Base-by-base conservation (phyloP, 2,113 vertebrate genomes). In the Apistogramma diplotaenia region DNA sequence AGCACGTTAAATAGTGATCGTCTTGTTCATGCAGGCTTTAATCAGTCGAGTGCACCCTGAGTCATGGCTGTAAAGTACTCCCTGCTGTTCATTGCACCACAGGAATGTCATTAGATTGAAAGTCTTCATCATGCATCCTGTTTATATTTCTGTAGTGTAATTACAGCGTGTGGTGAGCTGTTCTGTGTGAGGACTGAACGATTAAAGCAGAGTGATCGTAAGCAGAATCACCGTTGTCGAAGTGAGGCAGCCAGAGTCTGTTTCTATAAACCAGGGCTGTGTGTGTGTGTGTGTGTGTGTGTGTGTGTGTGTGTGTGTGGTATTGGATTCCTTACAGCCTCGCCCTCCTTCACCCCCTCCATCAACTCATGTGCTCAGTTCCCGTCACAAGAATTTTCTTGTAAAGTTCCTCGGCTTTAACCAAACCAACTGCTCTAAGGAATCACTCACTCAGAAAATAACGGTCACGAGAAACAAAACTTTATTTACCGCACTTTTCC, bases 91-190 rank as follows among this genome's bases (percentile, higher is more conserved):
- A 8, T 27, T 27, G 53, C 12, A 15, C 89, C 88, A 57, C 91
- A 93, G 76, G 65, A 78, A 46, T 46, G 18, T 88, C 25, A 91
- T 86, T 89, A 85, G 79, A 60, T 72, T n/a, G 23, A 78, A 89
- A 57, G 56, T 84, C 71, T 91, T 87, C 81, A 84, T 92, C 84
- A 62, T 87, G 85, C 74, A 65, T 89, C 85, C 90, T 91, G 91
- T 92, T 93, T 83, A 62, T 89, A 84, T 85, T 89, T 93, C 65
- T 21, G 33, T 1, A 60, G 84, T 79, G 74, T 87, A 86, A 89
- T 92, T 91, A 91, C 43, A 31, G 43, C 2, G 43, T 82, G 87
- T 78, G 86, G 89, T 79, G 53, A 77, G 77, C 19, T 61, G 75
- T 83, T 87, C 76, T 35, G 54, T 57, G 8, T 85, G 74, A 78